Evolutionary conservation across 2,113 vertebrate species (phyloP), one percentile per base, ranked within the genome.

Genomic region (Xenus cinereus): DNA sequence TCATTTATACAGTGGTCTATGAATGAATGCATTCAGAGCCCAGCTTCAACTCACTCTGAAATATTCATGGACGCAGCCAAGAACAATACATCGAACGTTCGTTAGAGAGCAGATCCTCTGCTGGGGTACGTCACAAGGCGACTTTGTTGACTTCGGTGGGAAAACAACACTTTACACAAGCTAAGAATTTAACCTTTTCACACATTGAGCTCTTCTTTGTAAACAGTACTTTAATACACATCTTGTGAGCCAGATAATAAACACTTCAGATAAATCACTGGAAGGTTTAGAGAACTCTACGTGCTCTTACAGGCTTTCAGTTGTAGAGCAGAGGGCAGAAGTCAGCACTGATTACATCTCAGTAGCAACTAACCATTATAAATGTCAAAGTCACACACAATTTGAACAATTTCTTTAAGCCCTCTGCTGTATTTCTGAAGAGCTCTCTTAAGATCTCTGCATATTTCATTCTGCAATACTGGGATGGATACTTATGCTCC

Each of bases 1-100:
- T 95, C 87, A 69, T 94, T 91, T 89, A 41, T 93, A 87, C 77
- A 69, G 92, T 4, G 5, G 71, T 48, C 78, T 82, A 41, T 92
- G 91, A 95, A 97, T 91, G 95, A 89, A 87, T 27, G 45, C 81
- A 91, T 95, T 97, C 83, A 92, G 88, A 96, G 37, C 37, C 71
- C 66, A 84, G 67, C 71, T 89, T 82, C 89, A 76, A 77, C 66
- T 66, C 50, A 14, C 37, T n/a, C 84, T 88, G 72, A 92, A 95
- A 89, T 89, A 92, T 95, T 91, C 89, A 84, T 27, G 39, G 57
- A 57, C 0, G 3, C 37, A 82, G 89, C 93, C 95, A 96, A 97
- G 57, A 97, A 95, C 89, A 91, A 95, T 94, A 94, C 22, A 53
- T 53, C 0, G 45, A 87, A 43, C 1, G 0, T 21, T 68, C 14